Conservation (phyloP, 2,797 vertebrate genomes). For the Eulemur coronatus region DNA sequence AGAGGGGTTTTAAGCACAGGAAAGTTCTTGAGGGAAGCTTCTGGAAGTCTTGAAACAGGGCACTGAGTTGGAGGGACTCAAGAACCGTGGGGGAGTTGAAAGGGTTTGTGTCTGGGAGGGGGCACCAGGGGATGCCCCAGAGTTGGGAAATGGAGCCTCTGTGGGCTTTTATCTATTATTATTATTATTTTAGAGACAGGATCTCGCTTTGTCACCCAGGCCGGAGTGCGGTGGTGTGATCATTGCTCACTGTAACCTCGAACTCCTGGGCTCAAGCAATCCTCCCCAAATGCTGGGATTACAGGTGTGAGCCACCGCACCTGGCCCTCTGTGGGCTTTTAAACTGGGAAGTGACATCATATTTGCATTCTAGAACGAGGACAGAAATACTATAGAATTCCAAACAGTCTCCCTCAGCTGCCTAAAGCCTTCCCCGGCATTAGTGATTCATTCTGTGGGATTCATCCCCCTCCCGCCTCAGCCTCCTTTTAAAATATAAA, state of each 20-base stretch:
- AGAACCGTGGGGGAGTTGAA: not conserved
- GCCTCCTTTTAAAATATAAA: not conserved
- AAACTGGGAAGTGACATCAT: not conserved
- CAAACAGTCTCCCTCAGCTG: not conserved
- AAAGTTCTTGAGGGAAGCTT: not conserved
- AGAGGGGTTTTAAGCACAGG: not conserved
- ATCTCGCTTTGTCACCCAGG: not conserved
- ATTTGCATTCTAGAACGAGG: not conserved
- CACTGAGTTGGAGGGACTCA: not conserved
- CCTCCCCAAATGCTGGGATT: not conserved
- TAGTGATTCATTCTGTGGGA: not conserved
- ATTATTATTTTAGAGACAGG: not conserved
- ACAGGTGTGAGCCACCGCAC: too few relatives aligned
- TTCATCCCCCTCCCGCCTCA: not conserved
- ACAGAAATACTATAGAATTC: not conserved
- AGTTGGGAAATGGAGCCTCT: not conserved
- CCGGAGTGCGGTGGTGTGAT: not conserved
- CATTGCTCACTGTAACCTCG: not conserved
- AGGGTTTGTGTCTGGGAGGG: not conserved
- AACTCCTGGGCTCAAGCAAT: not conserved
- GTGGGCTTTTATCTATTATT: not conserved
- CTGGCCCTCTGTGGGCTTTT: not conserved
- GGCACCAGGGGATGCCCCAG: not conserved
- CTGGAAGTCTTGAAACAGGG: not conserved
- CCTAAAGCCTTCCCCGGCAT: not conserved